phyloP scores from a whole-genome alignment of 2,888 invertebrate genomes.

The Tridacna crocea region DNA sequence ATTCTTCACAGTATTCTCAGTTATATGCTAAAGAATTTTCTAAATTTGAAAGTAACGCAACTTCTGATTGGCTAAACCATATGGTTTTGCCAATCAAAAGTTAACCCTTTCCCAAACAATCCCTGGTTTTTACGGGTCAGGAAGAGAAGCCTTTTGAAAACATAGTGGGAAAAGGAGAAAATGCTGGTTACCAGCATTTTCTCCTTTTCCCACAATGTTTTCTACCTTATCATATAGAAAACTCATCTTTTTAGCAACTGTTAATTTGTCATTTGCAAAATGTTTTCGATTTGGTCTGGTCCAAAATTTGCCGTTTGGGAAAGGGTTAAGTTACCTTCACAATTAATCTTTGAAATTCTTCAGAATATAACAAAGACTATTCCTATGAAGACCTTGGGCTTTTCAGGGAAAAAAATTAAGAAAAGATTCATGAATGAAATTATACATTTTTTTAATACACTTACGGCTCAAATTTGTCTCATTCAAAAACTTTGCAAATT shows the following conservation, averaged over 20 bases:
- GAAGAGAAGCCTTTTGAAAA: no score
- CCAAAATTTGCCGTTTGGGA: neutral
- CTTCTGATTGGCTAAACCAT: no score
- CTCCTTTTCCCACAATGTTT: constrained; percentile 6
- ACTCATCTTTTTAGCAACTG: neutral
- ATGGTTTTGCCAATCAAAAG: no score
- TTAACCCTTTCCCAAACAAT: no score
- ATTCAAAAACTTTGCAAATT: neutral
- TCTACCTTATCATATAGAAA: neutral
- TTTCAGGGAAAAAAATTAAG: constrained; percentile 13
- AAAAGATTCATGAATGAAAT: constrained; percentile 52
- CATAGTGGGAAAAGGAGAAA: neutral
- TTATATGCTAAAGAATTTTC: no score
- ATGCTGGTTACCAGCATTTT: constrained; percentile 2
- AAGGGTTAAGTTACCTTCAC: neutral
- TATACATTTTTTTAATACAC: constrained; percentile 75
- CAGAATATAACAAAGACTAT: neutral
- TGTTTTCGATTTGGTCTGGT: neutral
- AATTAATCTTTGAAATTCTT: no score
- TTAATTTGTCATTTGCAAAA: neutral
- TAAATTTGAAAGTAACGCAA: no score
- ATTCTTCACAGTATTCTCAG: no score
- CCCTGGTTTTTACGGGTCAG: no score
- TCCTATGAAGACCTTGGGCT: neutral
- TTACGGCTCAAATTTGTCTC: constrained; percentile 62